Evolutionary conservation across 2,888 invertebrate species (phyloP).

Genomic region (Cheiracanthium punctorium): DNA sequence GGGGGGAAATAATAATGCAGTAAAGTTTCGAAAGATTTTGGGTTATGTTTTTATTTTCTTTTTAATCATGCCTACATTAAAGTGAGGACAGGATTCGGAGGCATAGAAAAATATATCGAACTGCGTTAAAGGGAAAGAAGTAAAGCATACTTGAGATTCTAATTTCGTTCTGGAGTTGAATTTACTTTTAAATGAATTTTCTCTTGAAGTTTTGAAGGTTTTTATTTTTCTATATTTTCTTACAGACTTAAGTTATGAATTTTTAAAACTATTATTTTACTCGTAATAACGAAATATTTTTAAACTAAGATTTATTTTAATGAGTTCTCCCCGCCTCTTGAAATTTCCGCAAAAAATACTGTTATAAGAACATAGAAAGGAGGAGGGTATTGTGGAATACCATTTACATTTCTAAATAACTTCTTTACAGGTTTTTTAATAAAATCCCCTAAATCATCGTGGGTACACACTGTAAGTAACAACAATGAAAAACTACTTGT

Average conservation of each 20-base stretch:
- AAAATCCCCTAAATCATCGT: no score
- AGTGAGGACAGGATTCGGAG: not conserved
- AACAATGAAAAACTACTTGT: no score
- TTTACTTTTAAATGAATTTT: not conserved
- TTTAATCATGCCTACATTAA: not conserved
- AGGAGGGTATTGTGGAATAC: no score
- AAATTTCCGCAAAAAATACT: no score
- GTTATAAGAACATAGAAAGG: no score
- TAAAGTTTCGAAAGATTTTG: slow-evolving; percentile 6
- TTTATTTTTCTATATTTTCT: not conserved
- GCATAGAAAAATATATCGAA: not conserved
- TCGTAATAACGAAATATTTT: not conserved
- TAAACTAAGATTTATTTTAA: not conserved
- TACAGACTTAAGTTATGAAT: not conserved
- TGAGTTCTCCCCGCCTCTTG: no score
- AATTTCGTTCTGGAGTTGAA: not conserved
- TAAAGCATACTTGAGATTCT: not conserved
- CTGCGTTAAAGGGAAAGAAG: not conserved
- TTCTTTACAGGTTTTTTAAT: no score
- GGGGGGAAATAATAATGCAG: slow-evolving; percentile 4
- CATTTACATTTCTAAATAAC: no score
- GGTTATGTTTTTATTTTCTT: slow-evolving; percentile 19
- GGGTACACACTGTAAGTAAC: no score
- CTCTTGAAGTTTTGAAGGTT: not conserved
- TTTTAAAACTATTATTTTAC: not conserved